These are phyloP conservation scores for Radopholus similis DNA, from an alignment of 1,140 invertebrate genomes.

Conservation along the genomic window DNA sequence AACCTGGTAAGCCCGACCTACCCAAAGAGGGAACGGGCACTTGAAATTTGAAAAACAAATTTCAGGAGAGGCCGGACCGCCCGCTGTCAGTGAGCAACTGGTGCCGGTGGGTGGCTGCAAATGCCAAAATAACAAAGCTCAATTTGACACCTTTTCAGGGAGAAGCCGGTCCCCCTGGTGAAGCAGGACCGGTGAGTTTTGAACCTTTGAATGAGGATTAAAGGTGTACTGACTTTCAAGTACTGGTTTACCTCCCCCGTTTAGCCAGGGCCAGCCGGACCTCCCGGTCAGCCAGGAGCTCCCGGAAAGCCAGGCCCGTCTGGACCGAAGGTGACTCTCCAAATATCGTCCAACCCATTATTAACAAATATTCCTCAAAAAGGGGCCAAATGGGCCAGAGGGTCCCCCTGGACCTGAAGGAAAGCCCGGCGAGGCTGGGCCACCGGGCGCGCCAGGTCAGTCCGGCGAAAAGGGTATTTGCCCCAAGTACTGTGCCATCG, in stretches of 20 bases:
- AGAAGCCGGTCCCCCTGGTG: constrained; percentile 29
- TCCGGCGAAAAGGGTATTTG: no score
- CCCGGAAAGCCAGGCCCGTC: constrained; percentile 8
- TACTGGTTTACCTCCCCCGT: constrained; percentile 21
- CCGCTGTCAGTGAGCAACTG: not conserved
- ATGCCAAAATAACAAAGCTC: not conserved
- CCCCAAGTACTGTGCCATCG: no score
- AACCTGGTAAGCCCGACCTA: not conserved
- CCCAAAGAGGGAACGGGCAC: no score
- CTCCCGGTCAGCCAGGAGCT: constrained; percentile 29
- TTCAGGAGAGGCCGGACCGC: not conserved
- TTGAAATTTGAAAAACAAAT: not conserved
- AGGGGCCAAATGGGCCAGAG: constrained; percentile 17
- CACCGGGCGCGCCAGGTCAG: constrained; percentile 48
- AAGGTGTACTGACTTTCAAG: constrained; percentile 32
- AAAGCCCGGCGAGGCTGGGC: constrained; percentile 26
- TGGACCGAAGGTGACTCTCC: not conserved
- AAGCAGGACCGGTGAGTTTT: constrained; percentile 28
- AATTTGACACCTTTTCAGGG: not conserved
- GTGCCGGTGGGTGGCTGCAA: not conserved
- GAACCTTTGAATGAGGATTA: constrained; percentile 24
- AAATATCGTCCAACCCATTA: no score
- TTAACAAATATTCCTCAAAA: not conserved
- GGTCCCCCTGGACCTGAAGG: constrained; percentile 33
- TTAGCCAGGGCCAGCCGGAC: constrained; percentile 33